A percentile compares a stretch with the other conserved stretches of the same genome.
phyloP scores from a whole-genome alignment of 2,888 invertebrate species.

The Tubiluchus corallicola region DNA sequence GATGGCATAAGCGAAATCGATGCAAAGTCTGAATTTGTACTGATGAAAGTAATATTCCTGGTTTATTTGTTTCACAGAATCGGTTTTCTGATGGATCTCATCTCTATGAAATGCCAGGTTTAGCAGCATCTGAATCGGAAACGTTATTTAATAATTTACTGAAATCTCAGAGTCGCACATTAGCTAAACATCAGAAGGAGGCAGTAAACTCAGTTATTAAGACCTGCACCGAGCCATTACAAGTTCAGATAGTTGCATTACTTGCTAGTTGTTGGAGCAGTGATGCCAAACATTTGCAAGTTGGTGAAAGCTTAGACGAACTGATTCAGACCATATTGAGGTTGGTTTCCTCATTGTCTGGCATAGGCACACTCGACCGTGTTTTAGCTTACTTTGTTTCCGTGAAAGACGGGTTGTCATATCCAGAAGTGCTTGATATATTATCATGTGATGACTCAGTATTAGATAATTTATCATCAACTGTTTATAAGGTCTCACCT shows the following conservation, averaged over 20 bases:
- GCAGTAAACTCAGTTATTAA: neutral
- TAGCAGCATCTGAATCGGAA: neutral
- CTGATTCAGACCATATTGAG: too few relatives aligned
- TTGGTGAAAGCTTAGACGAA: slow-evolving; percentile 38
- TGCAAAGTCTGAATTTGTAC: too few relatives aligned
- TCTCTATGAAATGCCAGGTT: neutral
- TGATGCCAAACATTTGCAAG: slow-evolving; percentile 36
- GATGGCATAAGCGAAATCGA: too few relatives aligned
- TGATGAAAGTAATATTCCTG: too few relatives aligned
- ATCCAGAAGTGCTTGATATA: slow-evolving; percentile 52
- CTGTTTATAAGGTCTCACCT: neutral
- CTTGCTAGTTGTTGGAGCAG: slow-evolving; percentile 39
- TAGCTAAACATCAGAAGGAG: neutral
- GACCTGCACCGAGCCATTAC: neutral
- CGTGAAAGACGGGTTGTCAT: slow-evolving; percentile 54
- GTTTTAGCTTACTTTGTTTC: slow-evolving; percentile 52
- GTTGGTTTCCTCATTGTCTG: too few relatives aligned
- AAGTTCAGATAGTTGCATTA: slow-evolving; percentile 28
- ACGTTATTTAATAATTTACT: neutral
- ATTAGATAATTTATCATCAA: slow-evolving; percentile 16
- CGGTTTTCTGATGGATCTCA: neutral
- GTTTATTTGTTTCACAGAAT: too few relatives aligned
- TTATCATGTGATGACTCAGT: slow-evolving; percentile 26
- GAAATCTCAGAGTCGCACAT: neutral
- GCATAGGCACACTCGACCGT: slow-evolving; percentile 34